These are phyloP conservation scores for Bolborhynchus lineola DNA, from an alignment of 2,113 vertebrate species.

Conservation along the genomic window DNA sequence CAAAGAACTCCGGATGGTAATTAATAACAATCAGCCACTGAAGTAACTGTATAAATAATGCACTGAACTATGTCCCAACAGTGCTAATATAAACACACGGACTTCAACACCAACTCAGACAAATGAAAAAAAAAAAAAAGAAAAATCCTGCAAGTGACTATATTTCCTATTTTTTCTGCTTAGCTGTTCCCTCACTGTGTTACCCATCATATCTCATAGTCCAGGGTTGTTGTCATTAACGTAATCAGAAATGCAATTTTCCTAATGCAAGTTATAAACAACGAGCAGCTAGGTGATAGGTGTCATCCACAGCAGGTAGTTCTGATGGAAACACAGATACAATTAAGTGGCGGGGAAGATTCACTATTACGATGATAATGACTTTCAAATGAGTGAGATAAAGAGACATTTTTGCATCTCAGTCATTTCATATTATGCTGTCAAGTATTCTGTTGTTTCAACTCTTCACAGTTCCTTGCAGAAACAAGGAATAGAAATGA, in stretches of 20 bases:
- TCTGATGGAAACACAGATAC: not conserved
- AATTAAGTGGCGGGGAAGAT: not conserved
- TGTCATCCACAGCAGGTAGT: not conserved
- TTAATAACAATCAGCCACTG: slow-evolving; percentile 82
- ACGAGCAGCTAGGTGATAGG: not conserved
- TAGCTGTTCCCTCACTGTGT: slow-evolving; percentile 57
- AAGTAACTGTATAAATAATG: slow-evolving; percentile 77
- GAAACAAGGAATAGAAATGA: not conserved
- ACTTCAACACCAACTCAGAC: slow-evolving; percentile 79
- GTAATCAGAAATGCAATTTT: not conserved
- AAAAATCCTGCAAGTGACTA: slow-evolving; percentile 62
- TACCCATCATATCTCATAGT: slow-evolving; percentile 70
- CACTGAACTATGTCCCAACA: slow-evolving; percentile 77
- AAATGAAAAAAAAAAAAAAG: not conserved
- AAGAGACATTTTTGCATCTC: not conserved
- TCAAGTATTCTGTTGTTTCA: not conserved
- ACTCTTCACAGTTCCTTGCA: not conserved
- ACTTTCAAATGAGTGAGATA: not conserved
- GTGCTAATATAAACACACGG: slow-evolving; percentile 79
- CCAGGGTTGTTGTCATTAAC: slow-evolving; percentile 10
- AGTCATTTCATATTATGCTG: not conserved
- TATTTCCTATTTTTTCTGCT: slow-evolving; percentile 31
- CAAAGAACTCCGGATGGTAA: slow-evolving; percentile 74
- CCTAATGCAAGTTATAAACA: not conserved
- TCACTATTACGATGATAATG: not conserved